Base-by-base conservation (phyloP, 2,113 vertebrate genomes). In the Pungitius pungitius region DNA sequence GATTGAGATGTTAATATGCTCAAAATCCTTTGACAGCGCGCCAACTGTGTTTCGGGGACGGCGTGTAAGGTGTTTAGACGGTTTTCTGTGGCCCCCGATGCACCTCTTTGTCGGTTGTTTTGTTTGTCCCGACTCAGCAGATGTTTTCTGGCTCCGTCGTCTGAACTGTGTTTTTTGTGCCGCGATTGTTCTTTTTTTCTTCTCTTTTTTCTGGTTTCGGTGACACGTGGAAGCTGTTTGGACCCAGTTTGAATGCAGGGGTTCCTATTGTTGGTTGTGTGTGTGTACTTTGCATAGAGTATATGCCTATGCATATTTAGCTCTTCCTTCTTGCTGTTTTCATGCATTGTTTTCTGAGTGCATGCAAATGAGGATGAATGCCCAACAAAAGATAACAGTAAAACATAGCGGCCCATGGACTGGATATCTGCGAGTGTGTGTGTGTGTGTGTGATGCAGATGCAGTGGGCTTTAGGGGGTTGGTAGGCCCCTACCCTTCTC, bases 51-150 rank as follows among this genome's bases (percentile, higher is more conserved):
- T 88, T 87, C 14, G 24, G 83, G 84, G 85, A 63, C 85, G 76
- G 71, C 4, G 6, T 71, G 67, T 75, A 74, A 69, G 80, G 71
- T 76, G 66, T 78, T 85, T 77, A 75, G 51, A 55, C 30, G 77
- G 78, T 90, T 86, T 83, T 74, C 67, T 15, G 80, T 73, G 80
- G 78, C 57, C 77, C 66, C 78, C 3, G 20, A 59, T 12, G 27
- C 12, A 45, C 58, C 62, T 68, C 70, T 56, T 68, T 27, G 40
- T 65, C 61, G 17, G 47, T 75, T 77, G 76, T 85, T 78, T 52
- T 78, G 68, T 87, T 87, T 87, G 83, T 80, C 75, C 75, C 71
- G 57, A 90, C 80, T 90, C 89, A 91, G 89, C 88, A 91, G 78
- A 87, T 89, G 88, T 88, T 89, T 90, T 81, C 70, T 72, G 77